Evolutionary conservation across 2,888 invertebrate species (phyloP).

Genomic region (Agriopis marginaria): DNA sequence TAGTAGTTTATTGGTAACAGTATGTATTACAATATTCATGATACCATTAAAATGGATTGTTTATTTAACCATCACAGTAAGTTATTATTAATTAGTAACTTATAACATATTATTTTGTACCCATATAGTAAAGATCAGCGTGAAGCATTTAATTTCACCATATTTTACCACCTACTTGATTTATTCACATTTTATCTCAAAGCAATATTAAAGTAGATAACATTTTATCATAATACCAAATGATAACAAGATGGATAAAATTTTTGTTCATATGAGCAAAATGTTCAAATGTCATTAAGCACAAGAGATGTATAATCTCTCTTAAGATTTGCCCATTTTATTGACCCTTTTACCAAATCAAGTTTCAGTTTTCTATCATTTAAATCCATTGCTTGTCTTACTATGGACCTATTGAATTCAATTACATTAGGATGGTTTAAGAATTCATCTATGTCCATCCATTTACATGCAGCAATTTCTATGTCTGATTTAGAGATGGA

Average conservation of each 20-base stretch:
- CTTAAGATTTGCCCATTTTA: slow-evolving; percentile 62
- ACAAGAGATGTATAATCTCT: slow-evolving; percentile 71
- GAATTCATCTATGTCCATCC: slow-evolving; percentile 94
- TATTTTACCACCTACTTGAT: not conserved
- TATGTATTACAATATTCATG: slow-evolving; percentile 16
- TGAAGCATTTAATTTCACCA: not conserved
- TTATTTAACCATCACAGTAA: slow-evolving; percentile 15
- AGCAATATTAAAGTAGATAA: slow-evolving; percentile 20
- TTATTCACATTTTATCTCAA: slow-evolving; percentile 14
- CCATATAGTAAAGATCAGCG: slow-evolving; percentile 8
- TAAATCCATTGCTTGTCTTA: slow-evolving; percentile 89
- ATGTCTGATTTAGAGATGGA: slow-evolving; percentile 89
- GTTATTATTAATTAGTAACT: not conserved
- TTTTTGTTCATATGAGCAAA: not conserved
- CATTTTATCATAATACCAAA: slow-evolving; percentile 42
- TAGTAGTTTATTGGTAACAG: slow-evolving; percentile 26
- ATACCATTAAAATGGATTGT: not conserved
- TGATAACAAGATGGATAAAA: slow-evolving; percentile 20
- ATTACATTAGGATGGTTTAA: slow-evolving; percentile 90
- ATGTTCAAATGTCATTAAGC: slow-evolving; percentile 62
- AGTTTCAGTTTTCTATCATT: slow-evolving; percentile 87
- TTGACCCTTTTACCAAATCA: slow-evolving; percentile 79
- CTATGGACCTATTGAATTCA: slow-evolving; percentile 89
- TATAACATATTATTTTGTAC: slow-evolving; percentile 6
- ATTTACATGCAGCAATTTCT: slow-evolving; percentile 92